These are phyloP conservation scores for Shinisaurus crocodilurus DNA, from an alignment of 2,113 vertebrate species.

Conservation along the genomic window DNA sequence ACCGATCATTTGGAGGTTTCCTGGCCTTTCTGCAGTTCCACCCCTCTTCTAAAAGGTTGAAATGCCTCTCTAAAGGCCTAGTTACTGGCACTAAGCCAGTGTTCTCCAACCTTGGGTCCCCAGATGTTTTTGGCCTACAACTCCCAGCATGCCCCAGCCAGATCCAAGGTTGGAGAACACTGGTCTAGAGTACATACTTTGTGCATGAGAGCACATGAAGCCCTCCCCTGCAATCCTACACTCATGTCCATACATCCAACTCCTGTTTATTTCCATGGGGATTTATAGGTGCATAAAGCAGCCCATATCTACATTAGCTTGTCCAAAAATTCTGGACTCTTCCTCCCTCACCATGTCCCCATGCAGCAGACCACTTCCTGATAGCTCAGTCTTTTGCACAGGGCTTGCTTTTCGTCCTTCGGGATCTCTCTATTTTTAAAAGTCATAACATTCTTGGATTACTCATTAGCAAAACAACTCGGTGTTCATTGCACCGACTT, in stretches of 20 bases:
- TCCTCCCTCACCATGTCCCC: background rate
- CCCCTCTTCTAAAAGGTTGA: too few species aligned
- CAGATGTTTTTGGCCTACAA: too few species aligned
- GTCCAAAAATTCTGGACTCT: background rate
- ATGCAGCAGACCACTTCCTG: background rate
- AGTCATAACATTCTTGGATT: constrained; percentile 74
- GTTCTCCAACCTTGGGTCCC: too few species aligned
- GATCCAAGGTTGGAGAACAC: too few species aligned
- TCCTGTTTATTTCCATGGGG: background rate
- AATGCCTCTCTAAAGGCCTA: too few species aligned
- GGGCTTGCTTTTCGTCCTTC: constrained; percentile 56
- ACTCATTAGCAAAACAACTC: constrained; percentile 79
- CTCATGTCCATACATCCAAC: too few species aligned
- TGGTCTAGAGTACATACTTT: too few species aligned
- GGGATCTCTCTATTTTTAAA: constrained; percentile 73
- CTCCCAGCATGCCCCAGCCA: too few species aligned
- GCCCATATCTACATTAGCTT: background rate
- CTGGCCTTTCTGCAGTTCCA: too few species aligned
- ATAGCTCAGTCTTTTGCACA: constrained; percentile 65
- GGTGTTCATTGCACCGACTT: constrained; percentile 71
- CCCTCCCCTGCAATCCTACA: background rate
- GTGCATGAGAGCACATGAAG: background rate
- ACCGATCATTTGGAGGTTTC: too few species aligned
- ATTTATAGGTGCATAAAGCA: background rate
- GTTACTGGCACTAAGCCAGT: too few species aligned